Base-by-base conservation (phyloP, 2,888 invertebrate genomes). In the Chrysotoxum bicinctum region DNA sequence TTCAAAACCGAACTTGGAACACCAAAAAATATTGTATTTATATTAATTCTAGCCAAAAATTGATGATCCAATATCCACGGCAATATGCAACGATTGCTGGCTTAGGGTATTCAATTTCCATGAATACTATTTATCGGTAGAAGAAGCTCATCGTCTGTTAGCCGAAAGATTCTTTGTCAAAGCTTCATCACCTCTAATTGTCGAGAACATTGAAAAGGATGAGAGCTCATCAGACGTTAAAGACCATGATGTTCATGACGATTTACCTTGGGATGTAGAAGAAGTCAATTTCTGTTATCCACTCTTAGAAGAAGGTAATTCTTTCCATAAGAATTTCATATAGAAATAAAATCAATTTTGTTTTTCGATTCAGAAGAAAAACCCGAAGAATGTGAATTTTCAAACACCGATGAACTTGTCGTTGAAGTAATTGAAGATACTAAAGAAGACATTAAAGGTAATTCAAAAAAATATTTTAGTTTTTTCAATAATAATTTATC, bases 1-100 rank as follows among this genome's bases (percentile, higher is more conserved):
- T 21, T 56, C 14, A 16, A 32, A 6, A 21, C 4, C 3, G 21
- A 1, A 21, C 0, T 48, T 48, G 14, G 21, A 1, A 48, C 12
- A 21, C 21, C 23, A 19, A 21, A 48, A 48, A 48, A 6, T 19
- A 5, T 10, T 5, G 16, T 40, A 45, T 66, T 19, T 69, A 6
- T 56, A 19, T 40, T 58, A 40, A 45, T 68, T 62, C 0, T 35
- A 91, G 91, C 89, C 90, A 0, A 81, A 88, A 86, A 87, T 89
- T 10, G 88, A 89, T 78, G 90, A 91, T 87, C 87, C 87, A 8
- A 90, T 91, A 75, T 90, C 91, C n/a, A 91, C 90, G 12, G 89
- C 89, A 14, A 87, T 92, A 4, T 92, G 92, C 69, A 87, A 88
- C 32, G 64, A 77, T n/a, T 91, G 91, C 81, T 91, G 91, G 91